Conservation (phyloP, 2,113 vertebrate species). For the Lepisosteus osseus region DNA sequence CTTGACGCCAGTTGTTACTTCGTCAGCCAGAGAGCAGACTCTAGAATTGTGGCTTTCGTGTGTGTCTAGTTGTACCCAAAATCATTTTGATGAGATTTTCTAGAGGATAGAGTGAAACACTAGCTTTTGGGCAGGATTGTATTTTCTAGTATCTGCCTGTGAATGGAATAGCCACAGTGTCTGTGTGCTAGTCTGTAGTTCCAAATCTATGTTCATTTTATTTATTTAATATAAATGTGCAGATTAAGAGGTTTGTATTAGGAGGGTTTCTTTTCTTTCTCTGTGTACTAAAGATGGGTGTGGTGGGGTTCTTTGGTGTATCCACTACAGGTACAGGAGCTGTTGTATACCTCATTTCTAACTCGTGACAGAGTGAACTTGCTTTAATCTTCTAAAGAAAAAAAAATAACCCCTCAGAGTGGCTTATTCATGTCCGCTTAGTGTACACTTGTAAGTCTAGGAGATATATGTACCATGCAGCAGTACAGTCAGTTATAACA, state of each 20-base stretch:
- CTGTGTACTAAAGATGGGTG: slow-evolving; percentile 44
- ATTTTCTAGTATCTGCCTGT: neutral
- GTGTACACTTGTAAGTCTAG: slow-evolving; percentile 57
- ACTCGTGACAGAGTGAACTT: slow-evolving; percentile 82
- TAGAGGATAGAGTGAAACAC: neutral
- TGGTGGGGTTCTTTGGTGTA: slow-evolving; percentile 56
- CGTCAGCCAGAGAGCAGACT: no score
- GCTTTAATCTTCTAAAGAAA: slow-evolving; percentile 82
- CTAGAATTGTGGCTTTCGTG: neutral
- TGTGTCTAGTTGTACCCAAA: neutral
- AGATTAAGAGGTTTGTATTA: neutral
- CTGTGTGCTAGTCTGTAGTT: slow-evolving; percentile 3
- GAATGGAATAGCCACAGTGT: neutral
- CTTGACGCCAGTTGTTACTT: no score
- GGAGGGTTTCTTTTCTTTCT: slow-evolving; percentile 51
- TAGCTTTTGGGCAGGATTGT: slow-evolving; percentile 3
- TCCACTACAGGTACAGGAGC: slow-evolving; percentile 70
- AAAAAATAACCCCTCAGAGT: slow-evolving; percentile 64
- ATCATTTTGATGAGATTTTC: neutral
- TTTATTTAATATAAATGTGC: slow-evolving; percentile 6
- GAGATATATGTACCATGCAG: slow-evolving; percentile 66
- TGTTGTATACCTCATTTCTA: slow-evolving; percentile 97
- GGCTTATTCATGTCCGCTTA: slow-evolving; percentile 73
- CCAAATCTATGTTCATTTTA: neutral
- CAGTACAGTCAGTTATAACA: slow-evolving; percentile 40